Evolutionary conservation across 2,888 invertebrate genomes (phyloP).

Genomic region (Tipula lateralis): DNA sequence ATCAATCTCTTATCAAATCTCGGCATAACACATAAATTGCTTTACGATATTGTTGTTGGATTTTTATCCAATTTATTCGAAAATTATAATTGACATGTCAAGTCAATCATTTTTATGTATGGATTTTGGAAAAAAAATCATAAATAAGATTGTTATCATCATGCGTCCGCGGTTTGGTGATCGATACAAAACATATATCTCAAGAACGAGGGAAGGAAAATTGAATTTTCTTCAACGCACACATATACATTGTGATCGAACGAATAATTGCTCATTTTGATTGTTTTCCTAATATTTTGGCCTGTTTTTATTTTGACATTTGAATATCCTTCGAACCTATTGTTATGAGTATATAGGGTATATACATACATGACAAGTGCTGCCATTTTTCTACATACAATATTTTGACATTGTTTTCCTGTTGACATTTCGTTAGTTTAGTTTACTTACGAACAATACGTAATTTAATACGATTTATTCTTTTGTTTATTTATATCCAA

Average conservation of each 20-base stretch:
- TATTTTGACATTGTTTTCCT: neutral
- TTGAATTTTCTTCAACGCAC: neutral
- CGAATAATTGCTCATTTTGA: neutral
- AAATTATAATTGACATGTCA: conserved; percentile 5
- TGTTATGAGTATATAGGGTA: neutral
- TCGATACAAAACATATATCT: too few relatives aligned
- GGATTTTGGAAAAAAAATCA: neutral
- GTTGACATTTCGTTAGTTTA: neutral
- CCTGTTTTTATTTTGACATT: neutral
- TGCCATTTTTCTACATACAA: neutral
- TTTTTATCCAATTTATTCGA: neutral
- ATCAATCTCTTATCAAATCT: conserved; percentile 5
- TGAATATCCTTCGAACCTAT: neutral
- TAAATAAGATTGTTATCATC: neutral
- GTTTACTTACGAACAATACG: too few relatives aligned
- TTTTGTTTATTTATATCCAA: neutral
- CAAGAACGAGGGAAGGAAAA: neutral
- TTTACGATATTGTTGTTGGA: neutral
- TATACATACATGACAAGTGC: neutral
- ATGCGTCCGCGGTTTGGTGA: neutral
- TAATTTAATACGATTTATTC: neutral
- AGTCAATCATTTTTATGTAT: neutral
- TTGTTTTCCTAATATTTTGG: neutral
- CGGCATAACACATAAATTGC: neutral
- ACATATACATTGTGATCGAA: neutral